A percentile compares a stretch with the other conserved stretches of the same genome.
Evolutionary conservation across 2,888 invertebrate species (phyloP).

Genomic region (Metallyticus violacea): DNA sequence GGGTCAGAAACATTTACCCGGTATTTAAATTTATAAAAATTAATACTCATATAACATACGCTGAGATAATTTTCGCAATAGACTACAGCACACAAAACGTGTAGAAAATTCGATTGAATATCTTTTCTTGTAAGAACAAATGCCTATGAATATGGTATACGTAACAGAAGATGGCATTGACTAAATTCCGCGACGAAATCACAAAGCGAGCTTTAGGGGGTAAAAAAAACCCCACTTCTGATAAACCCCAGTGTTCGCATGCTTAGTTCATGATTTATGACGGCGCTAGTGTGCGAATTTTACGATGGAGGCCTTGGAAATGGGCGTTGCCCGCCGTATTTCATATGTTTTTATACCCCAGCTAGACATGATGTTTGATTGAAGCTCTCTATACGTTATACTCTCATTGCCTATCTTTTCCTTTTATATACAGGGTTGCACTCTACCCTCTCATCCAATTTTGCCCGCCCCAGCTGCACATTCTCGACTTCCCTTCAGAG

Average conservation of each 20-base stretch:
- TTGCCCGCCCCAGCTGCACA: too few relatives aligned
- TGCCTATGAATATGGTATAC: neutral
- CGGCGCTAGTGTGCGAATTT: neutral
- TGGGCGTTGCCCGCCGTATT: neutral
- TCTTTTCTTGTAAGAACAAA: too few relatives aligned
- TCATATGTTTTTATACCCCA: too few relatives aligned
- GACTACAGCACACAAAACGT: too few relatives aligned
- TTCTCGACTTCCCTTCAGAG: too few relatives aligned
- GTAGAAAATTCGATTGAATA: too few relatives aligned
- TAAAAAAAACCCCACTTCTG: neutral
- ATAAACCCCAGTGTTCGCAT: neutral
- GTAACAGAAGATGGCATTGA: neutral
- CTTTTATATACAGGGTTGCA: neutral
- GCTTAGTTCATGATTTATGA: neutral
- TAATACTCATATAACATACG: too few relatives aligned
- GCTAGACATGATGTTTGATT: neutral
- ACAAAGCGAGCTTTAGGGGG: too few relatives aligned
- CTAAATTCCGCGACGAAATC: neutral
- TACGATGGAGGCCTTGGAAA: too few relatives aligned
- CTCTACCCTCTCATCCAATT: neutral
- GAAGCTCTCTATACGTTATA: neutral
- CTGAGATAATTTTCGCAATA: too few relatives aligned
- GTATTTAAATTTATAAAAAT: too few relatives aligned
- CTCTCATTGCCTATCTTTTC: neutral
- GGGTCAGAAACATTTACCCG: too few relatives aligned